Evolutionary conservation across 2,888 invertebrate genomes (phyloP).

Genomic region (Drosophila niveifrons): DNA sequence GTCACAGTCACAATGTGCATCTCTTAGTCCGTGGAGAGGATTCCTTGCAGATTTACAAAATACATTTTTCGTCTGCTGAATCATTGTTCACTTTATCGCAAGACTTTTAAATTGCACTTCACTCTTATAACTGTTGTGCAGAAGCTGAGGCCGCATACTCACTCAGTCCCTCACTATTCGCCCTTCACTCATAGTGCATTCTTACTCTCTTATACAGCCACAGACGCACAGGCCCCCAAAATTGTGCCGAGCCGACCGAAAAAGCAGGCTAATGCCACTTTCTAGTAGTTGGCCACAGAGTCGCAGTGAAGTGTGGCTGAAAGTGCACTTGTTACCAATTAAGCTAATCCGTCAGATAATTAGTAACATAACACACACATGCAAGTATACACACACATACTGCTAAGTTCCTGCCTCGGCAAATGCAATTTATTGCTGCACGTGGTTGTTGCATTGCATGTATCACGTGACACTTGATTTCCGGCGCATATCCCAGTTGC

Average conservation of each 20-base stretch:
- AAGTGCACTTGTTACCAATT: slow-evolving; percentile 84
- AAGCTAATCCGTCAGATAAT: slow-evolving; percentile 85
- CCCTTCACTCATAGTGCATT: slow-evolving; percentile 21
- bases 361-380: slow-evolving; percentile 79
- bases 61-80: not conserved
- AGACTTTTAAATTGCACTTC: slow-evolving; percentile 72
- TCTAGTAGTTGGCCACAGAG: slow-evolving; percentile 72
- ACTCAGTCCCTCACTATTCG: slow-evolving; percentile 21
- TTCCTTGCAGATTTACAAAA: slow-evolving; percentile 7
- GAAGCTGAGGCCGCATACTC: slow-evolving; percentile 35
- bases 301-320: slow-evolving; percentile 76
- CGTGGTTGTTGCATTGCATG: slow-evolving; percentile 81
- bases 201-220: slow-evolving; percentile 12
- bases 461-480: slow-evolving; percentile 83
- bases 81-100: slow-evolving; percentile 57
- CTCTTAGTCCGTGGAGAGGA: not conserved
- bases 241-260: slow-evolving; percentile 47
- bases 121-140: slow-evolving; percentile 58
- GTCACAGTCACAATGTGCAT: not conserved
- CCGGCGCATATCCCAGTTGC: slow-evolving; percentile 60
- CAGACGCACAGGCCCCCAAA: slow-evolving; percentile 46
- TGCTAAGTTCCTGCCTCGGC: slow-evolving; percentile 56
- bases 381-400: slow-evolving; percentile 35
- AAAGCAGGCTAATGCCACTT: slow-evolving; percentile 82
- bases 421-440: slow-evolving; percentile 79